These are phyloP conservation scores for Coremacera marginata DNA, from an alignment of 2,888 invertebrate species.

Conservation along the genomic window DNA sequence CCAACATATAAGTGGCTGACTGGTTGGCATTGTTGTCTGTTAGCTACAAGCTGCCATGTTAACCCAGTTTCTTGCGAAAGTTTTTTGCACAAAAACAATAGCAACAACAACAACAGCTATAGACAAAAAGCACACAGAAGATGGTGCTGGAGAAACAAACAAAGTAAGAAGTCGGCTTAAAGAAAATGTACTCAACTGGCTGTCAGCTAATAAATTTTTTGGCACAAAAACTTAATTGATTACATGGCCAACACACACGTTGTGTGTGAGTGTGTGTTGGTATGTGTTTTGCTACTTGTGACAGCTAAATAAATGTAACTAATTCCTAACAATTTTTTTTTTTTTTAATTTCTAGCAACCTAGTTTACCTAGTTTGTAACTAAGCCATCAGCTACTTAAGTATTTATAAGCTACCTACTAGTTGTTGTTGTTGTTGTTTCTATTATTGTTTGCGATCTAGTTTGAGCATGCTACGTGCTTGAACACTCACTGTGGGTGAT, in stretches of 20 bases:
- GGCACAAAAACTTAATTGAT: slow-evolving; percentile 58
- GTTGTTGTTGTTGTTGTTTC: not conserved
- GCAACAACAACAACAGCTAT: not conserved
- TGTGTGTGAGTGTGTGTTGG: slow-evolving; percentile 32
- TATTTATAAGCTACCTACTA: not conserved
- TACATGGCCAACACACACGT: slow-evolving; percentile 50
- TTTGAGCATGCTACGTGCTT: too few relatives aligned
- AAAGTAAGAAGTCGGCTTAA: not conserved
- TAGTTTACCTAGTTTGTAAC: not conserved
- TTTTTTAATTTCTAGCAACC: not conserved
- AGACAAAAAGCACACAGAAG: not conserved
- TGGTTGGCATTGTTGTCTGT: not conserved
- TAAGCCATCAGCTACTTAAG: not conserved
- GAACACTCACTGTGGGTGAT: too few relatives aligned
- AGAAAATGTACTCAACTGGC: slow-evolving; percentile 41
- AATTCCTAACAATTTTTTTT: slow-evolving; percentile 32
- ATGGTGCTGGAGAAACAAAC: not conserved
- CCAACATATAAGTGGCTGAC: too few relatives aligned
- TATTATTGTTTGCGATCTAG: not conserved
- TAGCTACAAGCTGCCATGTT: not conserved
- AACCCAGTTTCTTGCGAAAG: not conserved
- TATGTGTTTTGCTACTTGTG: slow-evolving; percentile 37
- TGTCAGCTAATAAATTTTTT: slow-evolving; percentile 57
- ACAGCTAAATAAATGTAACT: slow-evolving; percentile 59
- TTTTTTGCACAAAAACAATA: not conserved